phyloP scores from a whole-genome alignment of 2,888 invertebrate genomes.

The Agrotis exclamationis region DNA sequence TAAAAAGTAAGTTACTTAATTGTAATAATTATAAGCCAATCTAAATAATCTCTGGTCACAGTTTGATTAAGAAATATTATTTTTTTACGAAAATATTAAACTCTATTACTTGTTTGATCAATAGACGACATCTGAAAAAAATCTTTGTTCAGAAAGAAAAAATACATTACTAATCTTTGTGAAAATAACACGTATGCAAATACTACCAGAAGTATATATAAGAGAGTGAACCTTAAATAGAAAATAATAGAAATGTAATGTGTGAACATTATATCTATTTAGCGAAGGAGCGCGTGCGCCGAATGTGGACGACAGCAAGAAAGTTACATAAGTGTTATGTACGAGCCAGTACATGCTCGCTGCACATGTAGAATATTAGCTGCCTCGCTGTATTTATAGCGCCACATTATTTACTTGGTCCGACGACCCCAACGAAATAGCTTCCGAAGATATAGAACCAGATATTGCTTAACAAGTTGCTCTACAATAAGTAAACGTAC shows the following conservation, averaged over 20 bases:
- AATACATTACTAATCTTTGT: not conserved
- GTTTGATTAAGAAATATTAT: not conserved
- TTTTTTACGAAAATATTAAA: not conserved
- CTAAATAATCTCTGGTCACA: too few relatives aligned
- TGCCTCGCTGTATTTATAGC: conserved; percentile 35
- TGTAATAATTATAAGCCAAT: too few relatives aligned
- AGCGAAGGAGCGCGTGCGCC: conserved; percentile 46
- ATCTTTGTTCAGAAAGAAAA: not conserved
- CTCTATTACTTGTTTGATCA: not conserved
- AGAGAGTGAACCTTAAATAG: conserved; percentile 20
- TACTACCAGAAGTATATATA: not conserved
- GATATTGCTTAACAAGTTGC: not conserved
- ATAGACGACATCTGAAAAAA: not conserved
- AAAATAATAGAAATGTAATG: conserved; percentile 46
- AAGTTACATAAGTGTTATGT: conserved; percentile 57
- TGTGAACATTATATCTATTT: conserved; percentile 21
- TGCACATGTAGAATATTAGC: conserved; percentile 46
- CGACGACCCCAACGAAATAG: not conserved
- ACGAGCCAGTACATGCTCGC: conserved; percentile 34
- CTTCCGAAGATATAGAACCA: not conserved
- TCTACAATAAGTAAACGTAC: not conserved
- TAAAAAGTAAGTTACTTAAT: too few relatives aligned
- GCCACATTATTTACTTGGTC: conserved; percentile 4
- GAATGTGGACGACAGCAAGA: conserved; percentile 27
- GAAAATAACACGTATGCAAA: not conserved